Evolutionary conservation across 2,888 invertebrate species (phyloP).

Genomic region (Osmoderma eremita): DNA sequence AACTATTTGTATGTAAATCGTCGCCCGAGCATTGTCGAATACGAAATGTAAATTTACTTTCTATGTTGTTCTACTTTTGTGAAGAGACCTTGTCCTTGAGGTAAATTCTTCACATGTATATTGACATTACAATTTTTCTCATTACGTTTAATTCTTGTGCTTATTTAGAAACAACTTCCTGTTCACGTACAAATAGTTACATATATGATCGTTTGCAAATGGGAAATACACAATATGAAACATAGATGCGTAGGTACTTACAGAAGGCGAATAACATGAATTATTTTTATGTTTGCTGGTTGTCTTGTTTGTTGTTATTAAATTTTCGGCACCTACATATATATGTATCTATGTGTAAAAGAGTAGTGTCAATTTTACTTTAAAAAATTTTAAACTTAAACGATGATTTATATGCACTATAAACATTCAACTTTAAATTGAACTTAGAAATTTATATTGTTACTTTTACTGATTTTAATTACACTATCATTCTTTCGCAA

Average conservation of each 20-base stretch:
- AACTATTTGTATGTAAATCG: background rate
- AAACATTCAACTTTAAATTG: too few species aligned
- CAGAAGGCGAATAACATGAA: background rate
- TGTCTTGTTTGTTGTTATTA: background rate
- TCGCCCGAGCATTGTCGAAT: background rate
- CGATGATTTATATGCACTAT: too few species aligned
- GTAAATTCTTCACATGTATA: conserved; percentile 17
- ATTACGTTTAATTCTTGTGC: conserved; percentile 4
- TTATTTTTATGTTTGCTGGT: background rate
- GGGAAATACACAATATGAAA: too few species aligned
- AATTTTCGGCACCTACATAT: conserved; percentile 4
- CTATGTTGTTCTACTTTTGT: conserved; percentile 38
- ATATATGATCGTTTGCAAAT: too few species aligned
- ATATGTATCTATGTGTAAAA: background rate
- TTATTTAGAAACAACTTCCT: conserved; percentile 15
- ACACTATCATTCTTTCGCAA: too few species aligned
- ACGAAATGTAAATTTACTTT: conserved; percentile 32
- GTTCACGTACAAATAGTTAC: background rate
- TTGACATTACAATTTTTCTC: conserved; percentile 1
- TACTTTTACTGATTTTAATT: too few species aligned
- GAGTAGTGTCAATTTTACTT: background rate
- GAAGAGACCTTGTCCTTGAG: conserved; percentile 31
- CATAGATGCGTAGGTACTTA: conserved; percentile 7
- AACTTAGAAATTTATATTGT: too few species aligned
- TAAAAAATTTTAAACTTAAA: background rate